Evolutionary conservation across 2,888 invertebrate species (phyloP), one percentile per base, ranked within the genome.

Genomic region (Caenorhabditis plicata): DNA sequence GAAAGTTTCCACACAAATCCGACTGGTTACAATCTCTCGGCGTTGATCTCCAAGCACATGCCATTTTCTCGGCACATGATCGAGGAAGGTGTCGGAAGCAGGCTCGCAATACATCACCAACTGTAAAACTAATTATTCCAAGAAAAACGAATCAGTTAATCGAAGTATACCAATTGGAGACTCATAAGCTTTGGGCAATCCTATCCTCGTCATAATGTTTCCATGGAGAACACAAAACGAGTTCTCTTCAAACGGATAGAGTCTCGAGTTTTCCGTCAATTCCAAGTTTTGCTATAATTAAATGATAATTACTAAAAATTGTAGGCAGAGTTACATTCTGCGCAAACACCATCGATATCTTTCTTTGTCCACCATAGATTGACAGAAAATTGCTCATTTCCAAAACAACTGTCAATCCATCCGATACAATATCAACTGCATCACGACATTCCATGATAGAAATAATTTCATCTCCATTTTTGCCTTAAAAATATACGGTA

Each of bases 331-430:
- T 13, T 42, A 45, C 48, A 22, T 42, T 46, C 0, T 29, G 5
- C 3, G 53, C 41, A 33, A 47, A 60, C 1, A 60, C 38, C 7
- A 53, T 44, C 3, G 49, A 36, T 13, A 60, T 53, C 20, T 29
- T 26, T 17, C 47, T 29, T 15, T 36, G 43, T 39, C 61, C 61
- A 31, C 50, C 54, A 23, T 43, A 47, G 38, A 61, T 44, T 4
- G 29, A 19, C 20, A 44, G 42, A 4, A 51, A 44, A 29, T 36
- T 47, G 9, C 50, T 50, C 9, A 33, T 17, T 26, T 48, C 50
- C 15, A 47, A 43, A 5, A 44, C 15, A 1, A 55, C 25, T 2
- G 61, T 61, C 9, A 61, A 4, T 19, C 61, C 61, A 19, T 44
- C 47, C n/a, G 46, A 44, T 26, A 15, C 19, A 1, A 61, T 43